phyloP scores from a whole-genome alignment of 1,140 invertebrate genomes.

The Batillaria attramentaria region DNA sequence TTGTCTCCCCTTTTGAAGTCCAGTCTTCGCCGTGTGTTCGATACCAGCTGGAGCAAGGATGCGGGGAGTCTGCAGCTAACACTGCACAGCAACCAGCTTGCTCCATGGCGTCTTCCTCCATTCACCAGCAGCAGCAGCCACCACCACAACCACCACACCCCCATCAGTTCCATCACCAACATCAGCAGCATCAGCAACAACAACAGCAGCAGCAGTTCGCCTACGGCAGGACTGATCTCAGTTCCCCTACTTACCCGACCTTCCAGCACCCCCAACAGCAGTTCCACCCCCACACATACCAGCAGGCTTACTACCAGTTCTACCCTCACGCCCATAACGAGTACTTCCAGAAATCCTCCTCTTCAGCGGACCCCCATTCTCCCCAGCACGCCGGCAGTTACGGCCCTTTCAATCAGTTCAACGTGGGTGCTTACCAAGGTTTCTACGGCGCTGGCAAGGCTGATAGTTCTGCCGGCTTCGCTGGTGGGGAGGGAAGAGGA shows the following conservation, averaged over 20 bases:
- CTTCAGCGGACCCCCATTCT: too few species aligned
- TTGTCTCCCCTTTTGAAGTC: slow-evolving; percentile 11
- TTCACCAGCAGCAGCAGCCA: slow-evolving; percentile 7
- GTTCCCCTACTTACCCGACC: slow-evolving; percentile 3
- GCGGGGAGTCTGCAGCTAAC: not conserved
- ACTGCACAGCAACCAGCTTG: too few species aligned
- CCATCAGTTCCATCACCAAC: slow-evolving; percentile 1
- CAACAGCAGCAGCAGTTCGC: not conserved
- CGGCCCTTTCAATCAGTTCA: too few species aligned
- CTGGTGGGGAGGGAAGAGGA: too few species aligned
- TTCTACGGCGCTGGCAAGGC: too few species aligned
- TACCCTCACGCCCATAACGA: not conserved
- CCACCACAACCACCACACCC: not conserved
- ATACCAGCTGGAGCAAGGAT: not conserved
- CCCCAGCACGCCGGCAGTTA: too few species aligned
- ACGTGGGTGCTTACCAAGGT: too few species aligned
- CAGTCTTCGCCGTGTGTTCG: not conserved
- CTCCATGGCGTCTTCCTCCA: not conserved
- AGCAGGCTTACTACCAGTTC: slow-evolving; percentile 13
- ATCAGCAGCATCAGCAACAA: not conserved
- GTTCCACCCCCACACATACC: slow-evolving; percentile 14
- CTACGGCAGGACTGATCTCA: not conserved
- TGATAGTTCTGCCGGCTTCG: too few species aligned
- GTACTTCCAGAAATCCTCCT: not conserved
- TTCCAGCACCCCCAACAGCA: not conserved